phyloP scores from a whole-genome alignment of 2,888 invertebrate species.

The Pollenia amentaria region DNA sequence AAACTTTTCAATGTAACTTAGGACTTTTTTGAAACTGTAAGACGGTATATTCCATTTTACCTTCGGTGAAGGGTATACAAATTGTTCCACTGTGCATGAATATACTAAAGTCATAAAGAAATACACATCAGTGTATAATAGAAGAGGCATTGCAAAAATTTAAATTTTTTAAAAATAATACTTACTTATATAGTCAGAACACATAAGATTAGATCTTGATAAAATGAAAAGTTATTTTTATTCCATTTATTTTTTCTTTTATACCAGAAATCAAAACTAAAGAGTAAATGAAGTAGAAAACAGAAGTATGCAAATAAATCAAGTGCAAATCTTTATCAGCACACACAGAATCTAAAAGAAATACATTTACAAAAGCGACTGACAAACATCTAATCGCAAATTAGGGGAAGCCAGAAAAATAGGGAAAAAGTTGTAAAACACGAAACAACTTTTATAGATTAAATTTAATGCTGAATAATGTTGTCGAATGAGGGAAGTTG shows the following conservation, averaged over 20 bases:
- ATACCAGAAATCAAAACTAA: neutral
- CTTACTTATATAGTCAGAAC: neutral
- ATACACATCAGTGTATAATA: too few relatives aligned
- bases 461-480: too few relatives aligned
- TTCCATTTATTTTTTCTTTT: neutral
- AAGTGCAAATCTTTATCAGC: slow-evolving; percentile 48
- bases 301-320: slow-evolving; percentile 63
- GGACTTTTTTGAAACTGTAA: too few relatives aligned
- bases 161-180: slow-evolving; percentile 6
- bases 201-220: slow-evolving; percentile 22
- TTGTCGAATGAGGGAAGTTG: too few relatives aligned
- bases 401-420: neutral
- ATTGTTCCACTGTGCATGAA: too few relatives aligned
- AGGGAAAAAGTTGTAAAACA: too few relatives aligned
- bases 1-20: too few relatives aligned
- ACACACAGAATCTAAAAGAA: neutral
- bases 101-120: too few relatives aligned
- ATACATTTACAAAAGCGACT: neutral
- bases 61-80: too few relatives aligned
- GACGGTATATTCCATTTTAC: too few relatives aligned
- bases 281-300: slow-evolving; percentile 60
- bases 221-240: slow-evolving; percentile 58
- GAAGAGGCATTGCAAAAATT: neutral
- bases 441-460: too few relatives aligned
- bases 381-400: neutral